phyloP scores from a whole-genome alignment of 1,140 invertebrate genomes.

The Drosophila leontia region DNA sequence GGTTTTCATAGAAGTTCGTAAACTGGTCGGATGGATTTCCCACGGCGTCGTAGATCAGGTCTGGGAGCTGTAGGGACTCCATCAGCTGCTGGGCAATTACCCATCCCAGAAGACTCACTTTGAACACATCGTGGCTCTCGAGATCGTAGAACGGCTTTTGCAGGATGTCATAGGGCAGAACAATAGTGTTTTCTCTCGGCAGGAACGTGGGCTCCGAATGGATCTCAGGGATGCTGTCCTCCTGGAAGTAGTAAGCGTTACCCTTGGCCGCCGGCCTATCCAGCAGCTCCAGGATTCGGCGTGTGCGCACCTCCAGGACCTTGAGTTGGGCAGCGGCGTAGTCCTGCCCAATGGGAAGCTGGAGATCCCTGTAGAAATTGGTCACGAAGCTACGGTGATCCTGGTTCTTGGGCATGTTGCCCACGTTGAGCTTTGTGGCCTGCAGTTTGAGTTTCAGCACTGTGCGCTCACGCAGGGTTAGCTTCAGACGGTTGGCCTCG shows the following conservation, averaged over 20 bases:
- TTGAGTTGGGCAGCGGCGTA: constrained; percentile 60
- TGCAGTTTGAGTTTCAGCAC: constrained; percentile 41
- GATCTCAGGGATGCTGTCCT: constrained; percentile 33
- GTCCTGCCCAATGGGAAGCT: constrained; percentile 23
- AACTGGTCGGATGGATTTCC: constrained; percentile 46
- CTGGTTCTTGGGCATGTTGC: constrained; percentile 54
- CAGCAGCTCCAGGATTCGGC: constrained; percentile 32
- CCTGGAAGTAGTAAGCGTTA: constrained; percentile 20
- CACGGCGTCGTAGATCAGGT: constrained; percentile 19
- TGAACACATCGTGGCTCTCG: constrained; percentile 66
- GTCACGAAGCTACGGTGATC: constrained; percentile 40
- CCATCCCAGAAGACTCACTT: constrained; percentile 65
- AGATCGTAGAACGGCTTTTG: constrained; percentile 56
- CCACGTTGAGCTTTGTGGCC: constrained; percentile 55
- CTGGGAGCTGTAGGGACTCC: constrained; percentile 47
- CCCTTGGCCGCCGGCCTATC: background rate
- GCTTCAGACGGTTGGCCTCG: constrained; percentile 30
- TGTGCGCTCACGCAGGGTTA: background rate
- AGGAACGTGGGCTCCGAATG: constrained; percentile 42
- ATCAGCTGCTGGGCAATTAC: constrained; percentile 64
- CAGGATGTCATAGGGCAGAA: constrained; percentile 64
- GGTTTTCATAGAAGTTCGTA: background rate
- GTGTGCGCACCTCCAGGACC: constrained; percentile 41
- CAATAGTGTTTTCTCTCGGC: constrained; percentile 46
- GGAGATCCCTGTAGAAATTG: constrained; percentile 48